Evolutionary conservation across 2,888 invertebrate genomes (phyloP).

Genomic region (Amphipyra tragopoginis): DNA sequence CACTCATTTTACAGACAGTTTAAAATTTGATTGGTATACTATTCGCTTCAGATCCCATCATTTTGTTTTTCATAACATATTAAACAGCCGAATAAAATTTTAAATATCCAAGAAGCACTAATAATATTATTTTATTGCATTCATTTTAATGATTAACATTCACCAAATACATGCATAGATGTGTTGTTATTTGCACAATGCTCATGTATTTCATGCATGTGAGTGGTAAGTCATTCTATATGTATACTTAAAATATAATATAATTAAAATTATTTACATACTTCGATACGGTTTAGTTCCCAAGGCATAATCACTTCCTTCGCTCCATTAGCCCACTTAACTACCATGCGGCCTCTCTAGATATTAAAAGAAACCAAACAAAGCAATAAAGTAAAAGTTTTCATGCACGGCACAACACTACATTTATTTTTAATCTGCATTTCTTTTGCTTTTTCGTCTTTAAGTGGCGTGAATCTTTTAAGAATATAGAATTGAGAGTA

Average conservation of each 20-base stretch:
- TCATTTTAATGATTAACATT: conserved; percentile 26
- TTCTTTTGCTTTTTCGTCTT: conserved; percentile 11
- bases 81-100: no score
- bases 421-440: conserved; percentile 21
- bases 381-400: conserved; percentile 78
- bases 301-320: conserved; percentile 88
- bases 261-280: conserved; percentile 78
- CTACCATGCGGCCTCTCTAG: conserved; percentile 89
- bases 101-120: conserved; percentile 26
- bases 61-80: no score
- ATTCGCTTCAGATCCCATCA: background rate
- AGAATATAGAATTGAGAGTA: conserved; percentile 14
- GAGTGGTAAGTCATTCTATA: conserved; percentile 41
- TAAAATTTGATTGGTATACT: background rate
- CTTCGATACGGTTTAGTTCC: conserved; percentile 84
- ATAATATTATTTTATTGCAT: conserved; percentile 14
- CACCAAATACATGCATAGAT: conserved; percentile 54
- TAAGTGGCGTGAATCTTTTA: conserved; percentile 12
- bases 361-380: conserved; percentile 80
- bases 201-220: conserved; percentile 51
- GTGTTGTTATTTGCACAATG: conserved; percentile 41
- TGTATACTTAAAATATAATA: conserved; percentile 50
- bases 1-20: background rate
- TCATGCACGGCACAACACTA: conserved; percentile 73
- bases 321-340: conserved; percentile 88